A percentile compares a stretch with the other conserved stretches of the same genome.
Conservation (phyloP, 2,797 vertebrate species). For the Scleropages formosus region DNA sequence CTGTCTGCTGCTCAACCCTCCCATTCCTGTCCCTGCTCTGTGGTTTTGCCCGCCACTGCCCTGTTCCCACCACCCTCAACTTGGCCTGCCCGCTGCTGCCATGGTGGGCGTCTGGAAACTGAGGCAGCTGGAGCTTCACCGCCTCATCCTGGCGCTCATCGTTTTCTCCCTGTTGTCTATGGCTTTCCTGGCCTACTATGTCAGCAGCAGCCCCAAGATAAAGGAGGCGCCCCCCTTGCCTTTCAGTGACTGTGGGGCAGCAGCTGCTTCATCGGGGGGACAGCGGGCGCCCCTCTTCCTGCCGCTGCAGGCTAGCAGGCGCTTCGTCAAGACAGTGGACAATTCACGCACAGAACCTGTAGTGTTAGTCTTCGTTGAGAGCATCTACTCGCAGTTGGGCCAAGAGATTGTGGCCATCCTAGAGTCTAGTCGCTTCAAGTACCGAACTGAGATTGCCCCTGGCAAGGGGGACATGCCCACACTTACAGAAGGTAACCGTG, state of each 20-base stretch:
- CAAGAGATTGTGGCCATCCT: conserved; percentile 94
- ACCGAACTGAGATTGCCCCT: conserved; percentile 88
- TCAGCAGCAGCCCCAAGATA: conserved; percentile 94
- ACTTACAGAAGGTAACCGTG: conserved; percentile 82
- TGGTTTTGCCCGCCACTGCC: background rate
- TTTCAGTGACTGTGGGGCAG: conserved; percentile 80
- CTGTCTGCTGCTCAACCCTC: conserved; percentile 61
- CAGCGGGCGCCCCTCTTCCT: conserved; percentile 71
- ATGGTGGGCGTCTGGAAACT: conserved; percentile 89
- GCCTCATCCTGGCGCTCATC: conserved; percentile 90
- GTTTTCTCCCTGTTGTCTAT: conserved; percentile 93
- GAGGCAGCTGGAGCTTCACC: conserved; percentile 94
- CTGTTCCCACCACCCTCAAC: background rate
- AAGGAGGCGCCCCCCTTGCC: conserved; percentile 91
- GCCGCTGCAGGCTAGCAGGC: conserved; percentile 67
- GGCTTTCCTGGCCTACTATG: conserved; percentile 92
- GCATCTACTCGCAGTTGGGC: conserved; percentile 92
- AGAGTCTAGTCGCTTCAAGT: conserved; percentile 93
- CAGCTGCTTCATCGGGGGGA: conserved; percentile 35
- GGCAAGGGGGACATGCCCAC: conserved; percentile 94
- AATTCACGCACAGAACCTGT: conserved; percentile 83
- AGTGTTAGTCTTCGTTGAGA: conserved; percentile 93
- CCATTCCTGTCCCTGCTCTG: conserved; percentile 37
- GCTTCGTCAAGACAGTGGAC: conserved; percentile 75
- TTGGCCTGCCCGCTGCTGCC: conserved; percentile 56